Evolutionary conservation across 2,888 invertebrate genomes (phyloP), one percentile per base, ranked within the genome.

Genomic region (Teleogryllus oceanicus): DNA sequence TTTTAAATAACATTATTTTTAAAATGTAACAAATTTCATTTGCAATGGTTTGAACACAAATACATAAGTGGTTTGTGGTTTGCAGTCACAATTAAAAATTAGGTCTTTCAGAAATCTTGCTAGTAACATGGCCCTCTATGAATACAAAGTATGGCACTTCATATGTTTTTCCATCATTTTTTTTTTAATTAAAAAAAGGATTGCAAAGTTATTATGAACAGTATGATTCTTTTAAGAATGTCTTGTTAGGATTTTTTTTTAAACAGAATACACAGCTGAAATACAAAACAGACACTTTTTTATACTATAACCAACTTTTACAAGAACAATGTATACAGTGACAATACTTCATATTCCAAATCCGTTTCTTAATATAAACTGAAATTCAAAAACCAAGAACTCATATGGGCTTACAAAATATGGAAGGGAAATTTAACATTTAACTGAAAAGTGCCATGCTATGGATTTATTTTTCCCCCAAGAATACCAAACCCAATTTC

Each of bases 121-220:
- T 62, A 8, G 62, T 62, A 62, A 18, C n/a, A 62, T n/a, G 62
- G 10, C n/a, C 62, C 62, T 62, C 37, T 62, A 62, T 79, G 49
- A 76, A 79, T 16, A 78, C 78, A 80, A 84, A 85, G 85, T 86
- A 85, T 85, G 86, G 86, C 86, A 86, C 86, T 87, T 87, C 86
- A 86, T 87, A 86, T 85, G 83, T 82, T 81, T 81, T n/a, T 18
- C 81, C 78, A 77, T 77, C 74, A 79, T 74, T 50, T 49, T 20
- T 76, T 51, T 74, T 76, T 49, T n/a, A 21, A 18, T 81, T 78
- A 81, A 83, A 82, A 79, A 78, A 77, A 77, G 20, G 51, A 80
- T 18, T 5, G 37, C 21, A 50, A 78, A 49, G 37, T 49, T 37
- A 37, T 37, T 37, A 37, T 5, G 5, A 8, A 37, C 37, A 37